These are phyloP conservation scores for Syngnathoides biaculeatus DNA, from an alignment of 2,113 vertebrate genomes.

Conservation along the genomic window DNA sequence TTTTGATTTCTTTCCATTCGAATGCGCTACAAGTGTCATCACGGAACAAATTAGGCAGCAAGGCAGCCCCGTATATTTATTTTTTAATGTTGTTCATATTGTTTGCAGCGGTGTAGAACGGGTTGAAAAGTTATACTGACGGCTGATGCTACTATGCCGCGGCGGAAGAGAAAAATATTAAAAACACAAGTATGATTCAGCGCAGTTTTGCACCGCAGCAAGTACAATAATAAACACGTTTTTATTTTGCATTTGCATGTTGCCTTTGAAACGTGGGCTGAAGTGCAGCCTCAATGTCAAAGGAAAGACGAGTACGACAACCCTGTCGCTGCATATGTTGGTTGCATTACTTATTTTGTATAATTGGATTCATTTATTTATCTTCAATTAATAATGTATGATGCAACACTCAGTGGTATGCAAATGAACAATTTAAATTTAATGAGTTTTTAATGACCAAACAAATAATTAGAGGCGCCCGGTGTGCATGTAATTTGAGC, in stretches of 20 bases:
- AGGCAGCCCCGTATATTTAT: too few relatives aligned
- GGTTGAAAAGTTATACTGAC: neutral
- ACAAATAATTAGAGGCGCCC: constrained; percentile 77
- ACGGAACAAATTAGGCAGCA: neutral
- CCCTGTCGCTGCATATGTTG: constrained; percentile 71
- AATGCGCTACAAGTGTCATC: neutral
- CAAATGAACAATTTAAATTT: constrained; percentile 81
- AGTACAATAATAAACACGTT: neutral
- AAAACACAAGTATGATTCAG: neutral
- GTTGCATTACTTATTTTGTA: constrained; percentile 74
- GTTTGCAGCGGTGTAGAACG: neutral
- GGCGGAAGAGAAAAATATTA: neutral
- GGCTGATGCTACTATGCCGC: neutral
- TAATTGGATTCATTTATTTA: constrained; percentile 81
- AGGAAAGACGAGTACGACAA: constrained; percentile 63
- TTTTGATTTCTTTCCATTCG: neutral
- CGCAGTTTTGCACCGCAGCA: neutral
- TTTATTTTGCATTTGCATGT: neutral
- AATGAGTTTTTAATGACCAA: constrained; percentile 83
- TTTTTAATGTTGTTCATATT: neutral
- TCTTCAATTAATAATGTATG: constrained; percentile 81
- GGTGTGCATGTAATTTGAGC: constrained; percentile 75
- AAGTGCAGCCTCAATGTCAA: constrained; percentile 63
- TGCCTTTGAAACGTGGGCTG: neutral
- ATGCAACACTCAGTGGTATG: constrained; percentile 77